Conservation (phyloP, 2,888 invertebrate species). For the Cylloceria caligata region DNA sequence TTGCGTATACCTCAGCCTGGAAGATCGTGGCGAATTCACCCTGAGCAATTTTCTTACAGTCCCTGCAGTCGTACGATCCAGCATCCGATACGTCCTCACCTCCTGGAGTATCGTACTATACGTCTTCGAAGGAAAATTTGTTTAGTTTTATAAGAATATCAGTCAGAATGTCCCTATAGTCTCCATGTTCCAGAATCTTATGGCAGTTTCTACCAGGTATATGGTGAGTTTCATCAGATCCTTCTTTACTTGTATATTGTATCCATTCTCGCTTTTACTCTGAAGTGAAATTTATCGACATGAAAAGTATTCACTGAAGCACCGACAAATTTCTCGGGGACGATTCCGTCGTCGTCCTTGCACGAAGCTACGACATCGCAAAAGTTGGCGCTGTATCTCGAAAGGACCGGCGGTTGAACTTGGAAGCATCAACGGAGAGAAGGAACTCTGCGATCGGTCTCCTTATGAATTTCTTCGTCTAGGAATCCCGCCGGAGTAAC, state of each 20-base stretch:
- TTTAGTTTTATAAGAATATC: too few relatives aligned
- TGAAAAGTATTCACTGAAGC: background rate
- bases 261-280: background rate
- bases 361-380: background rate
- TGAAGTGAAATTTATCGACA: background rate
- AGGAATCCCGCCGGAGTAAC: conserved; percentile 72
- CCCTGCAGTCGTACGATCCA: too few relatives aligned
- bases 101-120: too few relatives aligned
- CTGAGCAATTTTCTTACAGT: too few relatives aligned
- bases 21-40: too few relatives aligned
- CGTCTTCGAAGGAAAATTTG: too few relatives aligned
- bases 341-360: background rate
- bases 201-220: too few relatives aligned
- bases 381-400: background rate
- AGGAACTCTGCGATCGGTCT: conserved; percentile 40
- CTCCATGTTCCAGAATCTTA: too few relatives aligned
- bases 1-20: too few relatives aligned
- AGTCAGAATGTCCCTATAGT: too few relatives aligned
- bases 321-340: background rate
- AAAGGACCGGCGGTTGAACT: conserved; percentile 15
- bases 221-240: background rate
- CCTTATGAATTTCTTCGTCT: conserved; percentile 68
- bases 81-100: too few relatives aligned
- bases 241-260: background rate
- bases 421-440: conserved; percentile 1